Conservation (phyloP, 2,888 invertebrate genomes). For the Drosophila bunnanda region DNA sequence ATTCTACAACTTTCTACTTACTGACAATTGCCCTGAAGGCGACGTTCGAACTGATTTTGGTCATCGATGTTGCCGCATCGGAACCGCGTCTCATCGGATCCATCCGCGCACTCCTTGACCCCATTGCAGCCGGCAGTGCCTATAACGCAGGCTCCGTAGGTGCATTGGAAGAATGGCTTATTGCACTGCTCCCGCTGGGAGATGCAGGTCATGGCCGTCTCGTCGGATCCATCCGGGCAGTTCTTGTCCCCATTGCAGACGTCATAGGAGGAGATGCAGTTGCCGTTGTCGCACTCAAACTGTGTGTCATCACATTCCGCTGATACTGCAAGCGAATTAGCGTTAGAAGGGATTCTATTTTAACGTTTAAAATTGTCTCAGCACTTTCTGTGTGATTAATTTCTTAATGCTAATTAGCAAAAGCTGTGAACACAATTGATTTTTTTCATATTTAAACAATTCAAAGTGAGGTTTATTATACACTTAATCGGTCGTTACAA, state of each 20-base stretch:
- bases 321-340: neutral
- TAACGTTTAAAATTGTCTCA: neutral
- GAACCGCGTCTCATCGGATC: conserved; percentile 64
- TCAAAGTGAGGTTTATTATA: neutral
- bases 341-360: neutral
- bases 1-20: conserved; percentile 38
- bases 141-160: conserved; percentile 79
- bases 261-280: conserved; percentile 70
- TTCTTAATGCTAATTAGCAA: neutral
- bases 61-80: conserved; percentile 61
- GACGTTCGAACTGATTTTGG: conserved; percentile 30
- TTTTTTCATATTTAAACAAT: too few relatives aligned
- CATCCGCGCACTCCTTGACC: conserved; percentile 58
- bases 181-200: conserved; percentile 61
- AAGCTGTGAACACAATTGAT: neutral
- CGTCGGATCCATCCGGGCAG: conserved; percentile 81
- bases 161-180: conserved; percentile 82
- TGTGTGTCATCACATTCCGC: conserved; percentile 57
- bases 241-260: conserved; percentile 76
- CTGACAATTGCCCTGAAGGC: conserved; percentile 55
- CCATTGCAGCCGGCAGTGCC: conserved; percentile 68
- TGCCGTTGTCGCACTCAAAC: conserved; percentile 77
- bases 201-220: conserved; percentile 74
- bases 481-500: neutral
- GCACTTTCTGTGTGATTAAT: neutral